Percentiles rank a stretch among this genome's conserved stretches.
Conservation (phyloP, 2,888 invertebrate genomes). For the Branchipolynoe longqiensis region DNA sequence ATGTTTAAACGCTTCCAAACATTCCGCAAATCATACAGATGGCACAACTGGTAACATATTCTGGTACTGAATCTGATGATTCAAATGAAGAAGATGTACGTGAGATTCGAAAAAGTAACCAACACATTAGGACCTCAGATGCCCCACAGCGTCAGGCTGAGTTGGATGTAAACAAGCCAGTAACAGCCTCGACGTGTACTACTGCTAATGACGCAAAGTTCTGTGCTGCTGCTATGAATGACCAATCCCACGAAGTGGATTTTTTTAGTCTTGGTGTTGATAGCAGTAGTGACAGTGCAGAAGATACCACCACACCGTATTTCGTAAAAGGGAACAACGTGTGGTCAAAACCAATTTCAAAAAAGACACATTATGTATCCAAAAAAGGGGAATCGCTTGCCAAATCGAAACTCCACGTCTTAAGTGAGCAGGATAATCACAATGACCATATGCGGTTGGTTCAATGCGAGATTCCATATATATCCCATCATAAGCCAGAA, state of each 20-base stretch:
- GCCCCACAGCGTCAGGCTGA: neutral
- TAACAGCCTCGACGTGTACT: no score
- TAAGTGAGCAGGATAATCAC: neutral
- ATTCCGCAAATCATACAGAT: no score
- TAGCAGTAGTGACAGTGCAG: neutral
- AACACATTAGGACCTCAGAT: neutral
- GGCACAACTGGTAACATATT: conserved; percentile 18
- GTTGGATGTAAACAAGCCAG: neutral
- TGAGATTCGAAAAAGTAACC: neutral
- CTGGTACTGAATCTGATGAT: conserved; percentile 15
- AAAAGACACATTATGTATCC: neutral
- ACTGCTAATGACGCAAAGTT: neutral
- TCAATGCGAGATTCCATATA: neutral
- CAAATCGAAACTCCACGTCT: neutral
- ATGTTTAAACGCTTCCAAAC: no score
- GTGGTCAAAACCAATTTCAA: conserved; percentile 39
- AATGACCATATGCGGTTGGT: neutral
- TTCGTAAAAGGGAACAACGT: conserved; percentile 5
- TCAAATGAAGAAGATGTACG: neutral
- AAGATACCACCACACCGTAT: neutral
- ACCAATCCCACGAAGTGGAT: neutral
- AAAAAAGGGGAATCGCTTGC: neutral
- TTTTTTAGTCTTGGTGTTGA: neutral
- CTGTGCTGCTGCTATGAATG: neutral
- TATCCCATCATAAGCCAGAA: neutral